A percentile compares a stretch with the other conserved stretches of the same genome.
Conservation (phyloP, 2,797 vertebrate species). For the Acestrorhynchus altus region DNA sequence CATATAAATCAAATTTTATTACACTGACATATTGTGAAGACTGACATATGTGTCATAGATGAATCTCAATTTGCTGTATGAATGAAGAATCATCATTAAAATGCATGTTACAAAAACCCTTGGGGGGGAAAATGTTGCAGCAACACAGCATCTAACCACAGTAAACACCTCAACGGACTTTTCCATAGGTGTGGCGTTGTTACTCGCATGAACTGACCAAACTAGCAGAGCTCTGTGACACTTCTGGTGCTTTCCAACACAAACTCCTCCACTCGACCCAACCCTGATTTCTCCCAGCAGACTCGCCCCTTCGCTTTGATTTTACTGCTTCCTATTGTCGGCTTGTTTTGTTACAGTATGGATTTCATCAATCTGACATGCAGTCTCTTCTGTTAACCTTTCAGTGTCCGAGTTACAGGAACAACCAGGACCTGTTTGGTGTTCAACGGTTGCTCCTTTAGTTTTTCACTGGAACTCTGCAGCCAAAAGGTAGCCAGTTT, state of each 20-base stretch:
- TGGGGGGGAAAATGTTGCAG: neutral
- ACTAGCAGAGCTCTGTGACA: neutral
- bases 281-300: neutral
- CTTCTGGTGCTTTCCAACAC: neutral
- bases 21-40: too few species aligned
- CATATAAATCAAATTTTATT: too few species aligned
- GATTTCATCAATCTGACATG: neutral
- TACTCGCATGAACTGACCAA: neutral
- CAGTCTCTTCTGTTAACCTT: neutral
- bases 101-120: neutral
- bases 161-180: neutral
- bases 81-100: neutral
- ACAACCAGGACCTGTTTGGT: neutral
- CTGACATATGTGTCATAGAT: too few species aligned
- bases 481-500: neutral
- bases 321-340: constrained; percentile 9
- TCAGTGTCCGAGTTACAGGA: neutral
- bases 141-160: neutral
- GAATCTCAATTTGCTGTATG: too few species aligned
- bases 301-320: neutral
- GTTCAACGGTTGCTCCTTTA: neutral
- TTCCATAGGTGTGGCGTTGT: constrained; percentile 12
- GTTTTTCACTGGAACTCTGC: neutral
- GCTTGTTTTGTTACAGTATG: neutral
- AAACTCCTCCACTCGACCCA: constrained; percentile 5